Percentiles rank a stretch among this genome's conserved stretches.
phyloP scores from a whole-genome alignment of 2,113 vertebrate species.

The Macaca mulatta region DNA sequence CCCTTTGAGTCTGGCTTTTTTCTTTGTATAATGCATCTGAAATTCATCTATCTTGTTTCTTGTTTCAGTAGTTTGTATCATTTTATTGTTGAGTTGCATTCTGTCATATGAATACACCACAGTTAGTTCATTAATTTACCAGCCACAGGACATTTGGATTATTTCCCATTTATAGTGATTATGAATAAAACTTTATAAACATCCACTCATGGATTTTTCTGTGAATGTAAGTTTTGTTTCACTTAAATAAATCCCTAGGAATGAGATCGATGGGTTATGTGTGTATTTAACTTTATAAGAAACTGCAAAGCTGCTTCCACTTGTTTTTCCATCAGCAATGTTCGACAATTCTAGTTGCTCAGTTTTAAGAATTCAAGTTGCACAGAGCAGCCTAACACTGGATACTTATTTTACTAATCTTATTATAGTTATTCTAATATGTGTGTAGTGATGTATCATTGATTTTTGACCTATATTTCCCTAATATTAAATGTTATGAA shows the following conservation, averaged over 20 bases:
- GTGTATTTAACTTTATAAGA: constrained; percentile 10
- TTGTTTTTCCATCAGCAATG: background rate
- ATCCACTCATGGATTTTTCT: background rate
- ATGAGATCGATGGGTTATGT: background rate
- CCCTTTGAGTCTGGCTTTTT: background rate
- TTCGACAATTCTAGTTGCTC: background rate
- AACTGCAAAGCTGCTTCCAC: background rate
- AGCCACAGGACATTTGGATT: background rate
- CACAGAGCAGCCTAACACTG: background rate
- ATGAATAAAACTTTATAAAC: background rate
- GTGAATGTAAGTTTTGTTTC: background rate
- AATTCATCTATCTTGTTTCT: background rate
- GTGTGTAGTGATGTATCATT: background rate
- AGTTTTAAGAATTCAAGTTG: background rate
- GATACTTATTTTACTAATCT: background rate
- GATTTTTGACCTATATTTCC: background rate
- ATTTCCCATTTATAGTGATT: background rate
- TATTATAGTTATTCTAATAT: background rate
- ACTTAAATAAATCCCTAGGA: background rate
- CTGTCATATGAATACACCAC: background rate
- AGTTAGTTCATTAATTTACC: background rate
- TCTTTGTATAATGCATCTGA: background rate
- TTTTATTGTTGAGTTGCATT: background rate
- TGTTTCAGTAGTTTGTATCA: background rate
- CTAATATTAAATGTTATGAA: background rate